Evolutionary conservation across 2,113 vertebrate species (phyloP), one percentile per base, ranked within the genome.

Genomic region (Scopus umbretta): DNA sequence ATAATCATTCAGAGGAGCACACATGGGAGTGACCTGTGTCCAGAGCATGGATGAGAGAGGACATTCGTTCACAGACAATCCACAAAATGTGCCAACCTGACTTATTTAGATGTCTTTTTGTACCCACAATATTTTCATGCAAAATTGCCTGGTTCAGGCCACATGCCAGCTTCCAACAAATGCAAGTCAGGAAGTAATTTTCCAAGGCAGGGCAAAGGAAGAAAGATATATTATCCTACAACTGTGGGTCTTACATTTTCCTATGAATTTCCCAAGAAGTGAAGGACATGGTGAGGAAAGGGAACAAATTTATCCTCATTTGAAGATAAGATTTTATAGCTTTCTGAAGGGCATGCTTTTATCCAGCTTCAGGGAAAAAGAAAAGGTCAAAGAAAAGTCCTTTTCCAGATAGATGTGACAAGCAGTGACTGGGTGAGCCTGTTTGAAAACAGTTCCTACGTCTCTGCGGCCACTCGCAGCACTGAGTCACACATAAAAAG

Each of bases 381-480:
- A 32, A n/a, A 56, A 73, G 27, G 21, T 36, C 50, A 59, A 63
- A 36, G 74, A 11, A 29, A 88, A 88, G 1, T 32, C 32, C 7
- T 74, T 67, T 67, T 81, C 42, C 56, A 34, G 38, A 36, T 1
- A 70, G 26, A 22, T 32, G 26, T 0, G 11, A 61, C 6, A 42
- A 63, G 32, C 27, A 65, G 55, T 9, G 29, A 26, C 13, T n/a
- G 29, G 16, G 19, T 59, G 25, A 29, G 3, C 29, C n/a, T 17
- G 4, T 6, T 11, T 5, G n/a, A 20, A 76, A 80, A 38, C 12
- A 4, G 1, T 4, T 73, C 34, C 36, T 45, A 10, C 4, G 3
- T 17, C 30, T 47, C 29, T 30, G 11, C 0, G 0, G 19, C 18
- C 50, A 67, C 26, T 45, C 38, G n/a, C 12, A 75, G 52, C 0